Evolutionary conservation across 2,113 vertebrate genomes (phyloP).

Genomic region (Aepyceros melampus): DNA sequence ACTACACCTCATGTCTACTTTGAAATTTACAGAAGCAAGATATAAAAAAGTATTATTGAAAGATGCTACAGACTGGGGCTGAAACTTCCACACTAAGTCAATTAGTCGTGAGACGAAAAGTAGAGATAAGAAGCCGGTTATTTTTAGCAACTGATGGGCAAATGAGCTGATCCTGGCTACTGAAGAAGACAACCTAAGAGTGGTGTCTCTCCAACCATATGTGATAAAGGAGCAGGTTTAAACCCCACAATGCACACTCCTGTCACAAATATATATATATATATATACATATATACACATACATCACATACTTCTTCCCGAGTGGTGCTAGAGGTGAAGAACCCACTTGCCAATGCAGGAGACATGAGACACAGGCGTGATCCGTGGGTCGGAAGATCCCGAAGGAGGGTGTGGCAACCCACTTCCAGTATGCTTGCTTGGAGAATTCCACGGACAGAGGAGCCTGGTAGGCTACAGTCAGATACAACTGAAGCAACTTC

Average conservation of each 20-base stretch:
- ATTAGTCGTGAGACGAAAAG: background rate
- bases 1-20: background rate
- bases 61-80: background rate
- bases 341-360: background rate
- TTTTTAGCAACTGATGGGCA: background rate
- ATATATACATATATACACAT: background rate
- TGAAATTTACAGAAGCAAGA: background rate
- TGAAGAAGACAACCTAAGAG: background rate
- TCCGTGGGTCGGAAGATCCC: background rate
- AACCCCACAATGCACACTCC: background rate
- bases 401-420: background rate
- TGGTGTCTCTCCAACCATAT: background rate
- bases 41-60: background rate
- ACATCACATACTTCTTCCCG: background rate
- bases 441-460: background rate
- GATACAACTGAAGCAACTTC: background rate
- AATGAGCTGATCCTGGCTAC: background rate
- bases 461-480: background rate
- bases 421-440: background rate
- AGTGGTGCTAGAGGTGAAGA: background rate
- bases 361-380: background rate
- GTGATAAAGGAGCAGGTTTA: background rate
- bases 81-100: background rate
- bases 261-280: background rate
- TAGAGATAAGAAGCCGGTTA: background rate